Conservation (phyloP, 2,113 vertebrate genomes). For the Furnarius figulus region DNA sequence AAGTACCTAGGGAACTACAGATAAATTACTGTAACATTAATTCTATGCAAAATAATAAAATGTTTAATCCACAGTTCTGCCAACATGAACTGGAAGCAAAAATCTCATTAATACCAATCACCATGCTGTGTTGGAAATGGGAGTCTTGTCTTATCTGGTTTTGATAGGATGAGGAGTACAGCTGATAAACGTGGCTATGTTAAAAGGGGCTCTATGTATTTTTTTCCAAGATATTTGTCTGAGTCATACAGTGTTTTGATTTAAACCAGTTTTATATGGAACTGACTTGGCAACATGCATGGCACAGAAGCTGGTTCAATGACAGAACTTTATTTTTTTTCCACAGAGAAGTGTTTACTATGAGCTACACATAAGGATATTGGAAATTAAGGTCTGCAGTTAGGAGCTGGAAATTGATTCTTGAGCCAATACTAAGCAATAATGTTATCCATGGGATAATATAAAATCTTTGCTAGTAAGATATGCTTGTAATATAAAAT, state of each 20-base stretch:
- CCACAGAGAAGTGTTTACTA: background rate
- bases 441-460: background rate
- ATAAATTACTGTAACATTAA: background rate
- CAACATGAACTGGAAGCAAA: background rate
- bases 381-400: background rate
- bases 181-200: background rate
- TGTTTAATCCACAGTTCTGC: background rate
- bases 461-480: background rate
- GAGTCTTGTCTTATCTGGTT: background rate
- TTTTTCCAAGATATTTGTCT: background rate
- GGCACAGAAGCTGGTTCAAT: background rate
- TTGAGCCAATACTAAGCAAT: background rate
- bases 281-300: background rate
- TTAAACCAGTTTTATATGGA: background rate
- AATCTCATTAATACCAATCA: background rate
- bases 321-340: background rate
- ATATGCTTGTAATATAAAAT: background rate
- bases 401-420: background rate
- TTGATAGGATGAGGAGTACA: background rate
- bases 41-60: background rate
- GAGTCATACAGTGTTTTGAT: background rate
- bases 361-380: background rate
- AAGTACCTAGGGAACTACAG: background rate
- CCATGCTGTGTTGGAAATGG: background rate
- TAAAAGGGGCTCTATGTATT: background rate